Evolutionary conservation across 2,888 invertebrate genomes (phyloP).

Genomic region (Pardosa pseudoannulata): DNA sequence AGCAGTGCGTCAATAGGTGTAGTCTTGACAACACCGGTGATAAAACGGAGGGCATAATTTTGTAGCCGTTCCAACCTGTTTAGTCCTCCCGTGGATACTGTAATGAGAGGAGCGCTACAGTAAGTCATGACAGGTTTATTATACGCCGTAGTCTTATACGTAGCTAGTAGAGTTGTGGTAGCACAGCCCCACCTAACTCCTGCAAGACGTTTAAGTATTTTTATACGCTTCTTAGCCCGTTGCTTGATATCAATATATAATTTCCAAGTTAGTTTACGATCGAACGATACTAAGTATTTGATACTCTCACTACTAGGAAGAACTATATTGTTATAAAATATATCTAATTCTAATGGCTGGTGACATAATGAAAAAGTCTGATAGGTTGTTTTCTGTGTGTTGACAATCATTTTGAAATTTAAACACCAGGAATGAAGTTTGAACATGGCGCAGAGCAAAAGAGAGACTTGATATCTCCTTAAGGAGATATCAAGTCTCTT

Average conservation of each 20-base stretch:
- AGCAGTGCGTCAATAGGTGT: slow-evolving; percentile 23
- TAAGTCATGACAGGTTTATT: slow-evolving; percentile 24
- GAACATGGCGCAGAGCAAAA: not conserved
- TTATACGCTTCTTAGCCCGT: no score
- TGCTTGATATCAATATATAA: not conserved
- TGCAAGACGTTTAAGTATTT: slow-evolving; percentile 8
- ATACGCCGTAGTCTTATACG: not conserved
- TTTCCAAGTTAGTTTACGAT: slow-evolving; percentile 5
- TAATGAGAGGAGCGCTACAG: not conserved
- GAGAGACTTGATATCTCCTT: no score
- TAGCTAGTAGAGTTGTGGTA: not conserved
- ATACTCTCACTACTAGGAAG: not conserved
- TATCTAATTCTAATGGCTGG: not conserved
- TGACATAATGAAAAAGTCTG: slow-evolving; percentile 18
- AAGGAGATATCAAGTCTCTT: not conserved
- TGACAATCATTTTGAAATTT: slow-evolving; percentile 18
- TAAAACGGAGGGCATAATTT: slow-evolving; percentile 13
- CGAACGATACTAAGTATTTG: not conserved
- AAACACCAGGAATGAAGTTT: slow-evolving; percentile 11
- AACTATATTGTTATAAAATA: not conserved
- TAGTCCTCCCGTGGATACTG: not conserved
- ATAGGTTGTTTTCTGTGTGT: slow-evolving; percentile 20
- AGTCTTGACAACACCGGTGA: not conserved
- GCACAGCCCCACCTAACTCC: slow-evolving; percentile 15
- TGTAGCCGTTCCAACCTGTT: not conserved